Percentiles rank a stretch among this genome's conserved stretches.
Evolutionary conservation across 1,140 invertebrate species (phyloP).

Genomic region (Papilio machaon): DNA sequence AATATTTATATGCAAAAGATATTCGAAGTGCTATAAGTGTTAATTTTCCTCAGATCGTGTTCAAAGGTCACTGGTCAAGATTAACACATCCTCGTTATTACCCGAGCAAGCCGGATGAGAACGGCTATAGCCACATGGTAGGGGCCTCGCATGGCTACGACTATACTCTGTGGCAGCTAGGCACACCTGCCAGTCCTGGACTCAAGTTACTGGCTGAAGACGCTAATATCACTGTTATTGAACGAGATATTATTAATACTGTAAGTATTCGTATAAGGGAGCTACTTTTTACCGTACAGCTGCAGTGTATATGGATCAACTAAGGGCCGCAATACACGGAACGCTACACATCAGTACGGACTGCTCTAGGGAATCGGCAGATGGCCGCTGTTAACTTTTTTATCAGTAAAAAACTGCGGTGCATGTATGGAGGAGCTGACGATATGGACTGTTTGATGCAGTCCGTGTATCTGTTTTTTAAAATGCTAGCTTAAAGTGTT

Average conservation of each 20-base stretch:
- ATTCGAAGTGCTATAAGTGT: not conserved
- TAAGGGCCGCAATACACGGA: not conserved
- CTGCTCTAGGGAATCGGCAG: not conserved
- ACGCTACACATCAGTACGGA: not conserved
- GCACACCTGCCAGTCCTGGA: constrained; percentile 54
- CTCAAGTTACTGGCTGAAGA: constrained; percentile 59
- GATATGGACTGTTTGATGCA: no score
- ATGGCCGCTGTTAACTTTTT: not conserved
- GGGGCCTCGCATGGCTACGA: constrained; percentile 65
- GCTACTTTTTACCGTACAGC: no score
- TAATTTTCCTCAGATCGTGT: constrained; percentile 58
- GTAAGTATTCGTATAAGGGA: constrained; percentile 46
- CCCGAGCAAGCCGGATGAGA: constrained; percentile 73
- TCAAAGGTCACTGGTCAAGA: constrained; percentile 69
- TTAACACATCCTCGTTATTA: constrained; percentile 65
- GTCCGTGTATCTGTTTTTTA: no score
- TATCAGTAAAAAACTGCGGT: no score
- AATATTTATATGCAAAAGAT: not conserved
- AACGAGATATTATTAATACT: constrained; percentile 64
- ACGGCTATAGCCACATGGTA: constrained; percentile 69
- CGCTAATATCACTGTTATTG: constrained; percentile 54
- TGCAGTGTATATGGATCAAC: not conserved
- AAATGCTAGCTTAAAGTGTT: no score
- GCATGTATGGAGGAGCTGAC: no score
- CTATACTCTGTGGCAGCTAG: constrained; percentile 63